phyloP scores from a whole-genome alignment of 2,888 invertebrate genomes.

The Scaeva pyrastri region DNA sequence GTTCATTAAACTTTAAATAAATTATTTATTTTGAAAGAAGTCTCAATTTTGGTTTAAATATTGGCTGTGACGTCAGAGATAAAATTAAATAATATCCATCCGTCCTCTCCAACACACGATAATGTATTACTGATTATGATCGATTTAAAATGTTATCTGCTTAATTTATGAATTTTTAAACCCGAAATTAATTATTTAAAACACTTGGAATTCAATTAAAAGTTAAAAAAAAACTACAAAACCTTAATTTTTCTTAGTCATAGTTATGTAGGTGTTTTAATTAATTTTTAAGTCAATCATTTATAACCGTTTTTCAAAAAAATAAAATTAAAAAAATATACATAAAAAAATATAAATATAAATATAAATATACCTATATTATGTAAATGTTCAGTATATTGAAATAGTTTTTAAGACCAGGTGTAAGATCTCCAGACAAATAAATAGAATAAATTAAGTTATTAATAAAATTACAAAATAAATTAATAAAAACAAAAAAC shows the following conservation, averaged over 20 bases:
- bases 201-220: slow-evolving; percentile 28
- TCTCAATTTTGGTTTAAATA: neutral
- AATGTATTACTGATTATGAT: neutral
- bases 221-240: neutral
- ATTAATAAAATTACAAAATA: slow-evolving; percentile 15
- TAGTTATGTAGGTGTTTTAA: slow-evolving; percentile 69
- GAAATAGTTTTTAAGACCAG: slow-evolving; percentile 65
- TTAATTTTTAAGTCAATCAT: slow-evolving; percentile 25
- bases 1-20: neutral
- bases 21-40: neutral
- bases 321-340: slow-evolving; percentile 8
- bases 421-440: slow-evolving; percentile 76
- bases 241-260: slow-evolving; percentile 60
- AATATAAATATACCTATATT: neutral
- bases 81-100: slow-evolving; percentile 15
- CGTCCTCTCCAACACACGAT: slow-evolving; percentile 16
- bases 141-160: slow-evolving; percentile 28
- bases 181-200: slow-evolving; percentile 11
- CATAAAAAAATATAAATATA: slow-evolving; percentile 8
- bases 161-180: neutral
- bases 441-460: slow-evolving; percentile 69
- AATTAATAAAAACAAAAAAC: slow-evolving; percentile 22
- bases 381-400: slow-evolving; percentile 32
- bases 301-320: slow-evolving; percentile 48
- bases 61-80: slow-evolving; percentile 50